Evolutionary conservation across 35 echinoderm and acorn worm species (phyloP).

Genomic region (Ophiothrix spiculata): DNA sequence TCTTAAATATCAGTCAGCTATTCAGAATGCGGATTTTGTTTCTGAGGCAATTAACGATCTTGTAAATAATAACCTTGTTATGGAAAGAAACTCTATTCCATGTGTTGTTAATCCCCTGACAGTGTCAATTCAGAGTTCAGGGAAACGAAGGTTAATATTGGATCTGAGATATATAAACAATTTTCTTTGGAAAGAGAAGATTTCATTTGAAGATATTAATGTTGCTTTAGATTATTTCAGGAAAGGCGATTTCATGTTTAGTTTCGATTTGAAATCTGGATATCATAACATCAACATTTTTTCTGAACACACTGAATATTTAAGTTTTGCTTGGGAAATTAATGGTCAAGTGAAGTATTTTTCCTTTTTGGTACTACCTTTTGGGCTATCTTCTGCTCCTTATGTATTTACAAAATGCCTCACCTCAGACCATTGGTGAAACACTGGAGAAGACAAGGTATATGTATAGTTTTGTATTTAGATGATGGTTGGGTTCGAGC

Average conservation of each 20-base stretch:
- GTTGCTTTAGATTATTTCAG: conserved; percentile 17
- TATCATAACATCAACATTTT: conserved; percentile 52
- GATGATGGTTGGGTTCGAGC: conserved; percentile 41
- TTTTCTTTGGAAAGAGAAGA: conserved; percentile 34
- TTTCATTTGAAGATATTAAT: conserved; percentile 29
- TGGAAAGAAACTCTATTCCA: background rate
- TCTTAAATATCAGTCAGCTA: conserved; percentile 16
- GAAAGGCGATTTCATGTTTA: conserved; percentile 43
- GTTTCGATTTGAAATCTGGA: conserved; percentile 42
- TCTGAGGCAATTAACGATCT: background rate
- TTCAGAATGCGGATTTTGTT: background rate
- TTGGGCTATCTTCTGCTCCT: conserved; percentile 40
- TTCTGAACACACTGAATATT: conserved; percentile 13
- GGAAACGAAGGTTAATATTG: conserved; percentile 48
- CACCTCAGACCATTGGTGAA: conserved; percentile 24
- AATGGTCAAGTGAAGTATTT: conserved; percentile 21
- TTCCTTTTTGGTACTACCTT: conserved; percentile 33
- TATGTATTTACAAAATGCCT: conserved; percentile 38
- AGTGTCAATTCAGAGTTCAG: conserved; percentile 27
- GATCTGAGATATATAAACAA: conserved; percentile 41
- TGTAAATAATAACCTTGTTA: background rate
- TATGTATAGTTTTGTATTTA: conserved; percentile 44
- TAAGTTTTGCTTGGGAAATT: conserved; percentile 51
- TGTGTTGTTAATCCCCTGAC: conserved; percentile 31
- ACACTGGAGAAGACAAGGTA: conserved; percentile 30